Evolutionary conservation across 2,797 vertebrate species (phyloP).

Genomic region (Amblyopsis hoosieri): DNA sequence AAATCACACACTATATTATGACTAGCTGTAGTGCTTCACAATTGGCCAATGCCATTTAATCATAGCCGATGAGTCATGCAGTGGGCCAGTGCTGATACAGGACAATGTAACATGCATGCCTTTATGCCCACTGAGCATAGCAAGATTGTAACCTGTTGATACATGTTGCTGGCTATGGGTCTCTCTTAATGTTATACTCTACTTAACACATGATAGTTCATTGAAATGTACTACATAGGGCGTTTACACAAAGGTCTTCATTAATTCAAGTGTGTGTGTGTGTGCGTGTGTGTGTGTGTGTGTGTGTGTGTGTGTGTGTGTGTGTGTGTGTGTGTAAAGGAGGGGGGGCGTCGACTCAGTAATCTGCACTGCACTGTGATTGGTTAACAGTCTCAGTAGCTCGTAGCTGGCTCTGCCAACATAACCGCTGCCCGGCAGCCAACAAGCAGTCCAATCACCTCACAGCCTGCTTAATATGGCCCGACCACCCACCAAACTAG

Average conservation of each 20-base stretch:
- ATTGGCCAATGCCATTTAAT: slow-evolving; percentile 23
- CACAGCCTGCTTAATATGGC: slow-evolving; percentile 14
- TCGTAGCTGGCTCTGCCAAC: slow-evolving; percentile 21
- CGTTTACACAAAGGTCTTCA: too few relatives aligned
- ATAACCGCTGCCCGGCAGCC: slow-evolving; percentile 26
- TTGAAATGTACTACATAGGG: too few relatives aligned
- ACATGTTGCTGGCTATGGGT: too few relatives aligned
- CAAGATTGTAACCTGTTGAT: too few relatives aligned
- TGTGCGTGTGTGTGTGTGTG: background rate
- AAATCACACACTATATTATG: slow-evolving; percentile 2
- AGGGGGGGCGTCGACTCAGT: too few relatives aligned
- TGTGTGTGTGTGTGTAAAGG: background rate
- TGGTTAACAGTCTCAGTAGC: slow-evolving; percentile 20
- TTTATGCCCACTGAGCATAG: too few relatives aligned
- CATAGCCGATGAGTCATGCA: slow-evolving; percentile 54
- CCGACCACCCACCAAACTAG: slow-evolving; percentile 33
- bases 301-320: background rate
- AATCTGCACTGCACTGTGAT: slow-evolving; percentile 16
- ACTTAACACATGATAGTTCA: too few relatives aligned
- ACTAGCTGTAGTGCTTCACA: background rate
- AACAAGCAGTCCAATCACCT: slow-evolving; percentile 25
- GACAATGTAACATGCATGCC: slow-evolving; percentile 1
- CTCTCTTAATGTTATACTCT: too few relatives aligned
- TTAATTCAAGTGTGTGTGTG: too few relatives aligned
- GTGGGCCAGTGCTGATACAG: slow-evolving; percentile 13